Evolutionary conservation across 1,140 invertebrate genomes (phyloP).

Genomic region (Globodera ellingtonae): DNA sequence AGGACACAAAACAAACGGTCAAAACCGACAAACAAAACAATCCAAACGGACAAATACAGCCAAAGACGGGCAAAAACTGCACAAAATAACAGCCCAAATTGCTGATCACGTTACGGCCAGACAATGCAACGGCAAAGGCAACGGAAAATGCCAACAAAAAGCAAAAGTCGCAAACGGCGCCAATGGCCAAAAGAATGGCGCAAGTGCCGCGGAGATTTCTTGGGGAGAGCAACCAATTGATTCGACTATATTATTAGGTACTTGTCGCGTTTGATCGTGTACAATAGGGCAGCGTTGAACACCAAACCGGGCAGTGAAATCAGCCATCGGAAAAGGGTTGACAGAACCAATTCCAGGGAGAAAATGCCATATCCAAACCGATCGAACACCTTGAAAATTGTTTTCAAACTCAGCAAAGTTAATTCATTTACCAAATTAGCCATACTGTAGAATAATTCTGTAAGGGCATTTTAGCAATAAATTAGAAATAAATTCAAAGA

Average conservation of each 20-base stretch:
- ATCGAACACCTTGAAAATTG: background rate
- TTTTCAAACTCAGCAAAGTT: background rate
- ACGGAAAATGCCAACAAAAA: background rate
- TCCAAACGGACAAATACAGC: background rate
- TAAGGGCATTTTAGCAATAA: too few species aligned
- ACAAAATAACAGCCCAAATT: background rate
- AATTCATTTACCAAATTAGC: too few species aligned
- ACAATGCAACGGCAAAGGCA: background rate
- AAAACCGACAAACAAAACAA: constrained; percentile 14
- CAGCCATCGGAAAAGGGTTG: background rate
- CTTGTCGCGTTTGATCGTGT: background rate
- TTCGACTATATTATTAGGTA: background rate
- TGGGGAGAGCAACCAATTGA: background rate
- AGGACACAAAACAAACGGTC: constrained; percentile 5
- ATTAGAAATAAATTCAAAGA: too few species aligned
- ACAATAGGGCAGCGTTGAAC: background rate
- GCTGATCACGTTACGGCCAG: background rate
- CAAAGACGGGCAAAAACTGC: background rate
- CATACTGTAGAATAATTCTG: too few species aligned
- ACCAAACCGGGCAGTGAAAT: constrained; percentile 2
- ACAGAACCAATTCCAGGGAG: constrained; percentile 1
- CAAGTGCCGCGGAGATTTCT: background rate
- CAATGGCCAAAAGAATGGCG: background rate
- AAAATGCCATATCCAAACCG: background rate
- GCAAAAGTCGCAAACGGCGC: background rate